Percentiles rank a stretch among this genome's conserved stretches.
These are phyloP conservation scores for Phania funesta DNA, from an alignment of 2,888 invertebrate species.

Conservation along the genomic window DNA sequence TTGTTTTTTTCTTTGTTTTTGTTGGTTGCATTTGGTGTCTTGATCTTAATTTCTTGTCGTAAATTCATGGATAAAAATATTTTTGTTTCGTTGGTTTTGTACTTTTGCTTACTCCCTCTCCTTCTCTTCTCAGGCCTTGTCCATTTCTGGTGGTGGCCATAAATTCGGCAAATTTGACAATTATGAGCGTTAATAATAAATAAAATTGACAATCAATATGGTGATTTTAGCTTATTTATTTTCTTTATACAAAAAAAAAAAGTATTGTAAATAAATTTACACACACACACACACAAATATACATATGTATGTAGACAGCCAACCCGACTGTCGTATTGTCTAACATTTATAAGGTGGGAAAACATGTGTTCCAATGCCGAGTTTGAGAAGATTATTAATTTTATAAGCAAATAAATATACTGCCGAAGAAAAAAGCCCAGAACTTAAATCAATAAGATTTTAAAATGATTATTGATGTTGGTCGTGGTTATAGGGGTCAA, in stretches of 20 bases:
- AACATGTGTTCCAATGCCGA: slow-evolving; percentile 51
- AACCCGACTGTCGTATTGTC: slow-evolving; percentile 20
- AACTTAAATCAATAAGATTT: slow-evolving; percentile 48
- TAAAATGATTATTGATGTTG: slow-evolving; percentile 31
- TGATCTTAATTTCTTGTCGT: slow-evolving; percentile 62
- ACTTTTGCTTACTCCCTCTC: background rate
- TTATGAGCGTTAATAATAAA: slow-evolving; percentile 80
- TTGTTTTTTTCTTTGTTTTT: slow-evolving; percentile 21
- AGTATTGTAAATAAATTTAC: slow-evolving; percentile 24
- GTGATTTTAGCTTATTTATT: slow-evolving; percentile 47
- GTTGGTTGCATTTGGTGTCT: slow-evolving; percentile 52
- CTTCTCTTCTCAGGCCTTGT: background rate
- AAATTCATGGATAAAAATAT: slow-evolving; percentile 65
- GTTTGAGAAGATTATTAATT: slow-evolving; percentile 25
- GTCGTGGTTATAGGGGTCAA: slow-evolving; percentile 8
- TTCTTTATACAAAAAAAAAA: background rate
- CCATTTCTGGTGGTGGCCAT: slow-evolving; percentile 65
- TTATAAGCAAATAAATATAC: slow-evolving; percentile 20
- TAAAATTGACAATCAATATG: slow-evolving; percentile 79
- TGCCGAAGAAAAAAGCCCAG: background rate
- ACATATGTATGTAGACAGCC: background rate
- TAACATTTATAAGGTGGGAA: slow-evolving; percentile 59
- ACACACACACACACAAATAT: background rate
- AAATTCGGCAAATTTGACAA: slow-evolving; percentile 80
- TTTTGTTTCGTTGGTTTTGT: slow-evolving; percentile 22